Evolutionary conservation across 2,888 invertebrate species (phyloP).

Genomic region (Agriotes lineatus): DNA sequence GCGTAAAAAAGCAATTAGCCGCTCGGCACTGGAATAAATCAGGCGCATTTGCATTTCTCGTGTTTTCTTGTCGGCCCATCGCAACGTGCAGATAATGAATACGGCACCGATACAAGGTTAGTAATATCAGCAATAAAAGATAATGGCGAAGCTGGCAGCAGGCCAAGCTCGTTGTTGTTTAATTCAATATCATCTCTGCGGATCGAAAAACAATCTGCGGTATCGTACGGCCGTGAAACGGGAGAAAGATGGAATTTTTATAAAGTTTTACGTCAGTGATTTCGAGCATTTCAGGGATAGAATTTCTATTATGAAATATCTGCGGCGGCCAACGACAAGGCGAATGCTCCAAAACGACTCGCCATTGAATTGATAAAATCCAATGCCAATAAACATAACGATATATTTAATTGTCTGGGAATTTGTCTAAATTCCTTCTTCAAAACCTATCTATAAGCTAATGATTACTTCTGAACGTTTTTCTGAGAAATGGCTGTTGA

Average conservation of each 20-base stretch:
- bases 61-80: neutral
- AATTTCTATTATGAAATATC: conserved; percentile 15
- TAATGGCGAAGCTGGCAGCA: conserved; percentile 33
- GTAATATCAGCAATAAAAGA: conserved; percentile 31
- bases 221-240: conserved; percentile 5
- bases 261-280: conserved; percentile 22
- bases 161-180: conserved; percentile 30
- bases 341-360: neutral
- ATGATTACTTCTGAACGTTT: too few relatives aligned
- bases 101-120: conserved; percentile 22
- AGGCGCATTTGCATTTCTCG: conserved; percentile 2
- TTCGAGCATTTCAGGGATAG: conserved; percentile 4
- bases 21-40: conserved; percentile 8
- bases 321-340: neutral
- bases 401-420: too few relatives aligned
- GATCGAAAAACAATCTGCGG: conserved; percentile 36
- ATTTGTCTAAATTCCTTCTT: too few relatives aligned
- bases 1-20: conserved; percentile 10
- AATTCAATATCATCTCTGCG: conserved; percentile 32
- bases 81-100: conserved; percentile 30
- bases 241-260: conserved; percentile 23
- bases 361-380: too few relatives aligned
- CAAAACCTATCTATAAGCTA: too few relatives aligned
- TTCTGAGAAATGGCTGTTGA: too few relatives aligned
- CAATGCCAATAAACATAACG: too few relatives aligned